Evolutionary conservation across 2,113 vertebrate species (phyloP).

Genomic region (Laticauda colubrina): DNA sequence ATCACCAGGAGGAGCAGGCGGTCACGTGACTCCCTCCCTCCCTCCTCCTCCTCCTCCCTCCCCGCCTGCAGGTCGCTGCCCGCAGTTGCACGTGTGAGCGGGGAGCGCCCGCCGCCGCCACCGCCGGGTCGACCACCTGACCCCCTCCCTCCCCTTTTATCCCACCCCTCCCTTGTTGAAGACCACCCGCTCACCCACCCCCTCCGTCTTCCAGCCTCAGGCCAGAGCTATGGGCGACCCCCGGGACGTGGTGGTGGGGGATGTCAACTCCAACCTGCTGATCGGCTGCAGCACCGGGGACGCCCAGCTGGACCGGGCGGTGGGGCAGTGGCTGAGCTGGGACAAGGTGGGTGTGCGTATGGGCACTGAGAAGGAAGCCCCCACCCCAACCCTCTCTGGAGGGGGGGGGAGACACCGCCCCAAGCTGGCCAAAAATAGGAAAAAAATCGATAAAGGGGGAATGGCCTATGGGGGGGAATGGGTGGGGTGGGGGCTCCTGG

Average conservation of each 20-base stretch:
- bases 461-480: too few relatives aligned
- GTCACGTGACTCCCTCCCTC: not conserved
- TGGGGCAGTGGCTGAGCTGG: slow-evolving; percentile 25
- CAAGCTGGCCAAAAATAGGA: too few relatives aligned
- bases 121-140: not conserved
- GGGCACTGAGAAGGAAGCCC: not conserved
- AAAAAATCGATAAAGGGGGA: too few relatives aligned
- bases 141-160: not conserved
- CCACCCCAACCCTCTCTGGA: too few relatives aligned
- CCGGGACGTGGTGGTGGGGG: not conserved
- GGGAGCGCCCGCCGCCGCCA: not conserved
- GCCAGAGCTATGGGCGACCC: slow-evolving; percentile 9
- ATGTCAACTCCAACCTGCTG: slow-evolving; percentile 23
- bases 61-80: not conserved
- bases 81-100: not conserved
- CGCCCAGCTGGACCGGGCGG: slow-evolving; percentile 17
- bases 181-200: too few relatives aligned
- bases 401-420: too few relatives aligned
- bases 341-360: not conserved
- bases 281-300: slow-evolving; percentile 20
- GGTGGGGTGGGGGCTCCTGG: not conserved
- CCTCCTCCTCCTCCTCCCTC: too few relatives aligned
- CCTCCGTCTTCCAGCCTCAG: not conserved
- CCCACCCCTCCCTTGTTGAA: not conserved
- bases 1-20: not conserved